Conservation (phyloP, 2,113 vertebrate genomes). For the Thymallus thymallus region DNA sequence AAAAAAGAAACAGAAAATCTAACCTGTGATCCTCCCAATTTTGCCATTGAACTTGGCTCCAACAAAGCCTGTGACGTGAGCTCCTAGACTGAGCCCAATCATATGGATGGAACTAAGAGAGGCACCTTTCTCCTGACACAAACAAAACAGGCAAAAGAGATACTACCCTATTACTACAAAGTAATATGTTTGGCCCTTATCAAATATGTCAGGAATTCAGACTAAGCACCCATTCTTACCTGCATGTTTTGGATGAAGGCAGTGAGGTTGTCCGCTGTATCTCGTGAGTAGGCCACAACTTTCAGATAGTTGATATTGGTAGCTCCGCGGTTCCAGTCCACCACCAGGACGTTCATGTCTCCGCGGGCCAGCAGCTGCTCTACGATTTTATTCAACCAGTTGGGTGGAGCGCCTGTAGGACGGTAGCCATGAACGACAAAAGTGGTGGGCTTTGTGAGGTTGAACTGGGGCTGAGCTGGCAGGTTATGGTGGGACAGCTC, state of each 20-base stretch:
- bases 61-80: slow-evolving; percentile 90
- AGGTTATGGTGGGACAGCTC: slow-evolving; percentile 68
- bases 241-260: slow-evolving; percentile 74
- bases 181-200: neutral
- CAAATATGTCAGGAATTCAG: neutral
- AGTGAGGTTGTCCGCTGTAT: slow-evolving; percentile 76
- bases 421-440: slow-evolving; percentile 91
- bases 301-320: slow-evolving; percentile 80
- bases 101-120: slow-evolving; percentile 79
- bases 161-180: neutral
- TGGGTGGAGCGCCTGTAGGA: slow-evolving; percentile 79
- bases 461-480: slow-evolving; percentile 68
- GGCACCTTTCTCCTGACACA: slow-evolving; percentile 74
- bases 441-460: slow-evolving; percentile 72
- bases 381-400: slow-evolving; percentile 72
- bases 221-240: slow-evolving; percentile 68
- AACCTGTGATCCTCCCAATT: slow-evolving; percentile 90
- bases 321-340: slow-evolving; percentile 95
- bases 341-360: slow-evolving; percentile 82
- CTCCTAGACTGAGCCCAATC: slow-evolving; percentile 92
- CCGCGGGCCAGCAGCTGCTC: slow-evolving; percentile 65
- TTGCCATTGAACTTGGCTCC: slow-evolving; percentile 79
- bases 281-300: slow-evolving; percentile 78
- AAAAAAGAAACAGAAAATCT: neutral
- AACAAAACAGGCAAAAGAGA: neutral